phyloP scores from a whole-genome alignment of 2,113 vertebrate genomes.

The Caloenas nicobarica region DNA sequence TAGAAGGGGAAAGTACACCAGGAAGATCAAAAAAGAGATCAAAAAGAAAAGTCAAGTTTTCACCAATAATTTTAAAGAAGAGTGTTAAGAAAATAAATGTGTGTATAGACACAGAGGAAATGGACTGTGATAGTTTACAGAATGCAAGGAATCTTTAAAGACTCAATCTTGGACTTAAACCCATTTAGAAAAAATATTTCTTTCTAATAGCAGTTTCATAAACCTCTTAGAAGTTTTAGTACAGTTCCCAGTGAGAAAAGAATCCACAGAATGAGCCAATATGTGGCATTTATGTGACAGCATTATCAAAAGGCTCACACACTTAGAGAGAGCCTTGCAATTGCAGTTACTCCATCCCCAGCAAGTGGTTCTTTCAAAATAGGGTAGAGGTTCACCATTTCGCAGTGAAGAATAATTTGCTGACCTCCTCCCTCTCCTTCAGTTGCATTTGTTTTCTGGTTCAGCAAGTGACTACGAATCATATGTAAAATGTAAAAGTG shows the following conservation, averaged over 20 bases:
- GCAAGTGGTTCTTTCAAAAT: neutral
- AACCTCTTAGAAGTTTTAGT: slow-evolving; percentile 37
- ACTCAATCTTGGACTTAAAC: neutral
- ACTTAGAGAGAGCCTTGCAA: neutral
- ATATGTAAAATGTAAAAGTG: neutral
- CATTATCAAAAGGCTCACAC: neutral
- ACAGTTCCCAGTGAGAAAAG: neutral
- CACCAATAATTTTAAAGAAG: neutral
- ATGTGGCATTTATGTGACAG: slow-evolving; percentile 2
- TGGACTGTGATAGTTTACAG: neutral
- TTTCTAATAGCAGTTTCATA: neutral
- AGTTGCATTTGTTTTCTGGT: neutral
- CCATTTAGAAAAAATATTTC: slow-evolving; percentile 16
- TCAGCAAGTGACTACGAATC: neutral
- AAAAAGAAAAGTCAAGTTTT: neutral
- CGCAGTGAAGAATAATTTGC: neutral
- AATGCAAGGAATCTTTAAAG: neutral
- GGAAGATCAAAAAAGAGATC: neutral
- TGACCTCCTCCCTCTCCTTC: neutral
- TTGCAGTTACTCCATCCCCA: neutral
- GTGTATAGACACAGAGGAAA: neutral
- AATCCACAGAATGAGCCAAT: neutral
- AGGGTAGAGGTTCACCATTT: neutral
- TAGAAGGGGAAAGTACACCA: neutral
- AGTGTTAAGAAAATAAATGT: slow-evolving; percentile 24